Conservation (phyloP, 1,140 invertebrate species). For the Orchesella cincta region DNA sequence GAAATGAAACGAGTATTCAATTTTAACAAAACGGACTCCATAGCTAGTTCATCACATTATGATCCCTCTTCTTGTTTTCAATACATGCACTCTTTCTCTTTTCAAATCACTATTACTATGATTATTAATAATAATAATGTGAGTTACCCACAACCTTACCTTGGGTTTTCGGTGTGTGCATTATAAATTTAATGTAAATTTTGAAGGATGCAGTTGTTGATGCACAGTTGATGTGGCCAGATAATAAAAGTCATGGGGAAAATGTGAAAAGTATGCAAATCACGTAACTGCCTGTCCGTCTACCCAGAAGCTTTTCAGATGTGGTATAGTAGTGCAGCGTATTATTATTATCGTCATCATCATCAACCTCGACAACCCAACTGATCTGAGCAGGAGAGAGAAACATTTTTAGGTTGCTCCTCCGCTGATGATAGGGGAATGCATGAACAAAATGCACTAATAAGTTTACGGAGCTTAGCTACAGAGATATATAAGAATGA, state of each 20-base stretch:
- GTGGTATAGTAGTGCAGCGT: not conserved
- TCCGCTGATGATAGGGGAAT: not conserved
- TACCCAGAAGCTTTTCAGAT: slow-evolving; percentile 17
- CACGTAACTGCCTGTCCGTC: slow-evolving; percentile 17
- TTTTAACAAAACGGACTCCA: not conserved
- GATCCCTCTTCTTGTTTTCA: not conserved
- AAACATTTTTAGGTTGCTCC: not conserved
- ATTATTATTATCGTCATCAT: slow-evolving; percentile 14
- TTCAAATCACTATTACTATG: not conserved
- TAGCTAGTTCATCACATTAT: not conserved
- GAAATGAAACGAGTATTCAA: not conserved
- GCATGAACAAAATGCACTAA: not conserved
- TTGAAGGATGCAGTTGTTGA: not conserved
- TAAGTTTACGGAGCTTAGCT: not conserved
- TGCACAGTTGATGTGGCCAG: slow-evolving; percentile 24
- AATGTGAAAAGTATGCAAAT: slow-evolving; percentile 30
- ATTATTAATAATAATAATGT: not conserved
- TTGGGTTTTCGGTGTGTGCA: not conserved
- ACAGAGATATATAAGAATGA: not conserved
- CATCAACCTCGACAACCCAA: not conserved
- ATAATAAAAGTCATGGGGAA: slow-evolving; percentile 26
- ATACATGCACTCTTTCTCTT: not conserved
- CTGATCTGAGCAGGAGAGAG: not conserved
- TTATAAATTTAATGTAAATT: slow-evolving; percentile 12
- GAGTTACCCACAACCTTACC: too few relatives aligned